phyloP scores from a whole-genome alignment of 2,113 vertebrate genomes.

The Gambusia affinis region DNA sequence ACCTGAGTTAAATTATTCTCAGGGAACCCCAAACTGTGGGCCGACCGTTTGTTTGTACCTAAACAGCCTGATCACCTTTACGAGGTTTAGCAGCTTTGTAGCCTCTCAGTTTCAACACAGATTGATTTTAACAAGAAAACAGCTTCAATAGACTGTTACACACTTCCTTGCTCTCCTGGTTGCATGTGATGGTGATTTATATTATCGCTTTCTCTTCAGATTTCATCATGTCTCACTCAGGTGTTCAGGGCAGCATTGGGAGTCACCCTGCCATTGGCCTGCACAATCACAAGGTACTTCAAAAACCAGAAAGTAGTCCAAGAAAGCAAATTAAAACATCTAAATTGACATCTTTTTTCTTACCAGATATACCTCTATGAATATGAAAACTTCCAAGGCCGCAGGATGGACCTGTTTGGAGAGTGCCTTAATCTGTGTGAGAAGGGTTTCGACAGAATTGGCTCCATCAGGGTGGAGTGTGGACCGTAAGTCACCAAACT shows the following conservation, averaged over 20 bases:
- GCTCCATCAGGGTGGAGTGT: conserved; percentile 82
- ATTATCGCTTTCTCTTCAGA: conserved; percentile 43
- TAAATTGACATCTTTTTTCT: background rate
- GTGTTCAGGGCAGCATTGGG: conserved; percentile 83
- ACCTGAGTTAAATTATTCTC: too few species aligned
- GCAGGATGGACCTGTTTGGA: conserved; percentile 76
- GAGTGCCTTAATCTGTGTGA: conserved; percentile 81
- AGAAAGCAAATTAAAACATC: background rate
- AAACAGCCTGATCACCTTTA: too few species aligned
- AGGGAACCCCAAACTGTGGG: too few species aligned
- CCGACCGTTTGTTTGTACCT: too few species aligned
- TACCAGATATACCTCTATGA: conserved; percentile 83
- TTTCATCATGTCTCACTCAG: conserved; percentile 83
- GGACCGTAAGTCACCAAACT: conserved; percentile 78
- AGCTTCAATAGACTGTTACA: too few species aligned
- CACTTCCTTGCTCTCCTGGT: background rate
- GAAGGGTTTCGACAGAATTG: conserved; percentile 78
- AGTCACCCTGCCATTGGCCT: conserved; percentile 77
- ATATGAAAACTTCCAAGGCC: conserved; percentile 85
- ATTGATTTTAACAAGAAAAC: too few species aligned
- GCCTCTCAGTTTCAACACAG: too few species aligned
- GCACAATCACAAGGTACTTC: conserved; percentile 75
- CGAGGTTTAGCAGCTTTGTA: too few species aligned
- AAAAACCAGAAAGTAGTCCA: background rate
- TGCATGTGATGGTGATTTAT: background rate